A percentile compares a stretch with the other conserved stretches of the same genome.
These are phyloP conservation scores for Lucilia cuprina DNA, from an alignment of 1,140 invertebrate genomes.

Conservation along the genomic window DNA sequence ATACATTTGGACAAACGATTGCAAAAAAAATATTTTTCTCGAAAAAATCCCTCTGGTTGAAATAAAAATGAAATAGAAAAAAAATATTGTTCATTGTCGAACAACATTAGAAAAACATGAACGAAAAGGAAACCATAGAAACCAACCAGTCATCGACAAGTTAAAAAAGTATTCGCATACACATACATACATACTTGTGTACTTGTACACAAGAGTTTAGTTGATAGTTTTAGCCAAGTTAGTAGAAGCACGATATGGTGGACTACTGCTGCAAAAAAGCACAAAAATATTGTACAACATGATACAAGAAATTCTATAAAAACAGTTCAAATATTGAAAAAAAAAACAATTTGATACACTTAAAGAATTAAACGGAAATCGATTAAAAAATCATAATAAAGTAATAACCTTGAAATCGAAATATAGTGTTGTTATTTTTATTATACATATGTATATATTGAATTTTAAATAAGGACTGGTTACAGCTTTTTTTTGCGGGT, in stretches of 20 bases:
- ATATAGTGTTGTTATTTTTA: too few relatives aligned
- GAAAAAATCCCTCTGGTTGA: conserved; percentile 6
- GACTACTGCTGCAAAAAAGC: background rate
- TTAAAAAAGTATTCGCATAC: background rate
- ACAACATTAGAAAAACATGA: conserved; percentile 6
- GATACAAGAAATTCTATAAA: conserved; percentile 12
- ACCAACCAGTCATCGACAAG: conserved; percentile 29
- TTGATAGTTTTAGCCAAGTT: conserved; percentile 6
- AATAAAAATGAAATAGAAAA: background rate
- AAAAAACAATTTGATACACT: background rate
- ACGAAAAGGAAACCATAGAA: conserved; percentile 9
- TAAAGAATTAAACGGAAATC: too few relatives aligned
- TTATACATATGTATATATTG: too few relatives aligned
- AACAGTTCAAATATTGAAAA: background rate
- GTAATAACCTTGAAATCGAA: too few relatives aligned
- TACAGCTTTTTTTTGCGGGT: background rate
- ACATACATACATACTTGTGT: background rate
- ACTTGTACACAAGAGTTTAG: background rate
- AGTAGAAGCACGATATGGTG: background rate
- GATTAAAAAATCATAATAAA: too few relatives aligned
- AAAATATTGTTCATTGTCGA: background rate
- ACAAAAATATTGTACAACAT: background rate
- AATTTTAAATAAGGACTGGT: too few relatives aligned
- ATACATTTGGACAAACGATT: background rate
- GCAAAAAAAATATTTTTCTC: background rate